Conservation (phyloP, 30 jellyfish, hydroid and myxozoan genomes). For the Hydra vulgaris region DNA sequence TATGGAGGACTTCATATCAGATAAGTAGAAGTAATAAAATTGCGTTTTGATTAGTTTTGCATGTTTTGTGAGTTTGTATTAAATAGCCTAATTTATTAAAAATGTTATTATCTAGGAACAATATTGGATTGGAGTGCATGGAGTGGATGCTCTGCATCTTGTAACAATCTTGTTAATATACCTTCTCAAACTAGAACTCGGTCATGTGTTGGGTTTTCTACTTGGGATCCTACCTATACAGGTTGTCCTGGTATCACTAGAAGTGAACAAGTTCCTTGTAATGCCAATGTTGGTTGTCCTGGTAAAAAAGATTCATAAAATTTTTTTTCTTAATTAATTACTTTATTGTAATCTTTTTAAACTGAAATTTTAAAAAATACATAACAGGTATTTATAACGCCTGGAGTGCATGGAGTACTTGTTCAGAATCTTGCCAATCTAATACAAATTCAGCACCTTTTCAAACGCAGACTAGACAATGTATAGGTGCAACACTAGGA, state of each 20-base stretch:
- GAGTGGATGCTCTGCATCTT: neutral
- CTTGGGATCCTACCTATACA: neutral
- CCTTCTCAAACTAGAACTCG: neutral
- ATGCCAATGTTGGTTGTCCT: neutral
- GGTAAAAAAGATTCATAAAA: neutral
- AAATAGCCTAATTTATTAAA: no score
- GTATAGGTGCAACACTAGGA: slow-evolving; percentile 8
- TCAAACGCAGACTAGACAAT: neutral
- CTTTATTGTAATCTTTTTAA: no score
- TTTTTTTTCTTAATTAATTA: neutral
- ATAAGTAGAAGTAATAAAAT: neutral
- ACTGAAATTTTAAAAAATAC: neutral
- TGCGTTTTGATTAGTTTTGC: neutral
- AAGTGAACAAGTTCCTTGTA: neutral
- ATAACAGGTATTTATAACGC: neutral
- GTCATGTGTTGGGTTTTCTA: neutral
- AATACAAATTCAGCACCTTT: slow-evolving; percentile 10
- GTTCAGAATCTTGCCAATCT: slow-evolving; percentile 10
- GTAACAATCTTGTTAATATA: neutral
- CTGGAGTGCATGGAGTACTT: slow-evolving; percentile 13
- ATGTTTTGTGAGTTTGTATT: neutral
- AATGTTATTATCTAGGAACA: neutral
- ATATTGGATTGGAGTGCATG: neutral
- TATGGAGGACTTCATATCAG: no score
- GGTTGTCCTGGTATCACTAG: neutral